Evolutionary conservation across 2,113 vertebrate genomes (phyloP), one percentile per base, ranked within the genome.

Genomic region (Hippopotamus amphibius): DNA sequence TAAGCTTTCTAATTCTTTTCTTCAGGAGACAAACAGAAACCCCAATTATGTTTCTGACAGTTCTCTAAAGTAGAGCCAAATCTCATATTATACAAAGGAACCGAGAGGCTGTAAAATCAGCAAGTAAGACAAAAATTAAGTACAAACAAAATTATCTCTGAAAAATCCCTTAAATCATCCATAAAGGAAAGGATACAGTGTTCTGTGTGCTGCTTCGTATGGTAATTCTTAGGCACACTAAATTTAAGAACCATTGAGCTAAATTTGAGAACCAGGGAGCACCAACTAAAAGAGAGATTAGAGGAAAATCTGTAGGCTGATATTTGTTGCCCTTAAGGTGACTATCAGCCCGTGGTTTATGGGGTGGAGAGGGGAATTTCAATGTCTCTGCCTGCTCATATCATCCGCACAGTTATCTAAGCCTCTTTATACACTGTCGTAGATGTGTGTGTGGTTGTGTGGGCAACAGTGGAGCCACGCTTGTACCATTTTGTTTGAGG

Each of bases 111-210:
- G 0, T 86, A 81, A 85, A 96, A 82, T 81, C n/a, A 96, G 65
- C 86, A 96, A 79, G 30, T 63, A 83, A 80, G 68, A 89, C 30
- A 85, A 94, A 97, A 96, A 79, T 87, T 72, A 86, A 77, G 8
- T 43, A 57, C 48, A 91, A 84, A 71, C 1, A 11, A 87, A 83
- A 95, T 87, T 50, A 83, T 41, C 61, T 83, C 79, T 87, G 94
- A 93, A 87, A 96, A 96, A 68, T 48, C 33, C 15, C 59, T 93
- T 89, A 71, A 90, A n/a, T 88, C 8, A 48, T 6, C 59, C 59
- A 41, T 72, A 46, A 92, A 89, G 33, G 53, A 63, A 53, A 92
- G 22, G 13, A 83, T 41, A 74, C 43, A 6, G 6, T 69, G 93
- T 93, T 83, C 19, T 59, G n/a, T 69, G 16, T 79, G 48, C 68